phyloP scores from a whole-genome alignment of 2,888 invertebrate species.

The Alitta virens region DNA sequence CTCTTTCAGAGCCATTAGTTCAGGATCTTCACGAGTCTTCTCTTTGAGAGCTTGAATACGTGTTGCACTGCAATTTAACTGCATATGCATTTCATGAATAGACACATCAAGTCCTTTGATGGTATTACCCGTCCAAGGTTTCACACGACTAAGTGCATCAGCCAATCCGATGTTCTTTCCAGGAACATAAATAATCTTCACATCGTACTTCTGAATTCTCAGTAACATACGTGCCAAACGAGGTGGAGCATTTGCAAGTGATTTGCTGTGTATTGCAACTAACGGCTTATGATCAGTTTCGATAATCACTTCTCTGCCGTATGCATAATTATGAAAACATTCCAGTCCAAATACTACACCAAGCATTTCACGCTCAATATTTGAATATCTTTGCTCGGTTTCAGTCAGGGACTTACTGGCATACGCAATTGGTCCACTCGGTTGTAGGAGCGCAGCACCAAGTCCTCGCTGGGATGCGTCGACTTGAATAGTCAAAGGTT shows the following conservation, averaged over 20 bases:
- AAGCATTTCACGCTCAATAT: slow-evolving; percentile 2
- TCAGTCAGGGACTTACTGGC: slow-evolving; percentile 18
- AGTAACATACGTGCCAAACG: slow-evolving; percentile 33
- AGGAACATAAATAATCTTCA: background rate
- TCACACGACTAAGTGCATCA: slow-evolving; percentile 1
- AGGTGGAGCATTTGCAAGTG: slow-evolving; percentile 21
- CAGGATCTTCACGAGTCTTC: background rate
- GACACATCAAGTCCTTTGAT: background rate
- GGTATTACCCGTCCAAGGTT: background rate
- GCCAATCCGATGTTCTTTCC: slow-evolving; percentile 7
- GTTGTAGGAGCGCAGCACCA: slow-evolving; percentile 17
- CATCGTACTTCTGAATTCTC: slow-evolving; percentile 21
- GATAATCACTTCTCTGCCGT: slow-evolving; percentile 1
- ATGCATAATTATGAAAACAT: slow-evolving; percentile 11
- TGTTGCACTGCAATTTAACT: background rate
- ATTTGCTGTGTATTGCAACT: slow-evolving; percentile 26
- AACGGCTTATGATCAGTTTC: slow-evolving; percentile 32
- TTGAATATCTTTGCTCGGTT: slow-evolving; percentile 10
- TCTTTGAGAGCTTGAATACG: slow-evolving; percentile 7
- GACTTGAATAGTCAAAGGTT: background rate
- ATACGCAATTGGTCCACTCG: slow-evolving; percentile 26
- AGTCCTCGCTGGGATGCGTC: slow-evolving; percentile 8
- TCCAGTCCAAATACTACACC: background rate
- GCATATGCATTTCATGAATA: background rate
- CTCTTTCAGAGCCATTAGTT: background rate